phyloP scores from a whole-genome alignment of 2,888 invertebrate species.

The Periphyllus acericola region DNA sequence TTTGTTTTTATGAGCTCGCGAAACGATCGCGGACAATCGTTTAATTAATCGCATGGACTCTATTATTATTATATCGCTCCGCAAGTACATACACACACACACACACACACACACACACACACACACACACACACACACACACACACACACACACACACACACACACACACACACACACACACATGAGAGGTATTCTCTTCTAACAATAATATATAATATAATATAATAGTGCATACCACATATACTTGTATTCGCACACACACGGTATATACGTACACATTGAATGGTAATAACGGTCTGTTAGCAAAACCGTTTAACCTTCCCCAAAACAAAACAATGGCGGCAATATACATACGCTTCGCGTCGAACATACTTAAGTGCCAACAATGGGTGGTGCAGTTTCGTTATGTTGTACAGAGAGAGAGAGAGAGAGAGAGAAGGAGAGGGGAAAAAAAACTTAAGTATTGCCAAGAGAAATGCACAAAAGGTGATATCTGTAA shows the following conservation, averaged over 20 bases:
- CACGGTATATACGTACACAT: not conserved
- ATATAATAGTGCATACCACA: not conserved
- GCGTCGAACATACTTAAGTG: constrained; percentile 48
- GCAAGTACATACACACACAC: not conserved
- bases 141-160: not conserved
- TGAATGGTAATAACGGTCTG: constrained; percentile 53
- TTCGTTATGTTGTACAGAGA: not conserved
- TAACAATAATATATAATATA: constrained; percentile 39
- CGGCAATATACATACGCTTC: constrained; percentile 9
- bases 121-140: not conserved
- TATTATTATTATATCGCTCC: constrained; percentile 22
- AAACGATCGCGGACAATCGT: constrained; percentile 35
- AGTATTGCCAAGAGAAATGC: constrained; percentile 47
- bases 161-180: not conserved
- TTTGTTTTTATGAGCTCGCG: not conserved
- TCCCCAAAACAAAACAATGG: constrained; percentile 55
- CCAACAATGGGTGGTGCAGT: constrained; percentile 41
- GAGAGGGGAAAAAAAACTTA: not conserved
- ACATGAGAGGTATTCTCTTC: not conserved
- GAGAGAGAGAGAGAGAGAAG: not conserved
- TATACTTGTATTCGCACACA: not conserved
- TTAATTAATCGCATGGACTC: constrained; percentile 41
- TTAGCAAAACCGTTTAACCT: constrained; percentile 56
- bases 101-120: not conserved
- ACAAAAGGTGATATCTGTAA: constrained; percentile 61